A percentile compares a stretch with the other conserved stretches of the same genome.
Evolutionary conservation across 2,888 invertebrate species (phyloP).

Genomic region (Conistra vaccinii): DNA sequence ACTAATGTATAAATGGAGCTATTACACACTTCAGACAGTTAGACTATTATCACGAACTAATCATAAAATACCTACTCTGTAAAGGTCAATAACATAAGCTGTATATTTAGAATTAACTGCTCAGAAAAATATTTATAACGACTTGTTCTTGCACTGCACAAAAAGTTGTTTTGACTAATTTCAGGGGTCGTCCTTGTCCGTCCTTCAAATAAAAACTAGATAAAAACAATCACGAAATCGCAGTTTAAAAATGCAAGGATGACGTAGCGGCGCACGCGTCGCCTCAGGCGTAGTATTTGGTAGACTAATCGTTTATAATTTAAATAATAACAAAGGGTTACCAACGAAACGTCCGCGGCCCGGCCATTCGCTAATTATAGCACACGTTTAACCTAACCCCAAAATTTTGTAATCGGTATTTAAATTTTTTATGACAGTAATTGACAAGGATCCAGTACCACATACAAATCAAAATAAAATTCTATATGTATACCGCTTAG

Average conservation of each 20-base stretch:
- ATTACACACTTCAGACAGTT: slow-evolving; percentile 41
- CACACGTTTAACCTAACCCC: slow-evolving; percentile 64
- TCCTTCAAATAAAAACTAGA: slow-evolving; percentile 74
- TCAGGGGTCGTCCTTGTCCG: slow-evolving; percentile 69
- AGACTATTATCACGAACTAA: slow-evolving; percentile 49
- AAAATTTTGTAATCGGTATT: slow-evolving; percentile 57
- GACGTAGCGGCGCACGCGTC: slow-evolving; percentile 75
- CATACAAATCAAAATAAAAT: slow-evolving; percentile 60
- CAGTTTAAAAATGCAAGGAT: slow-evolving; percentile 76
- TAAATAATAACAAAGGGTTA: slow-evolving; percentile 80
- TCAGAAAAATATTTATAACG: slow-evolving; percentile 45
- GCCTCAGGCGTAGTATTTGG: slow-evolving; percentile 72
- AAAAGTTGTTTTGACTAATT: slow-evolving; percentile 63
- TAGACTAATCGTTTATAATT: slow-evolving; percentile 80
- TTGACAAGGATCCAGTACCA: slow-evolving; percentile 54
- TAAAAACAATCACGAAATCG: slow-evolving; percentile 73
- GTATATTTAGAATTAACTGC: slow-evolving; percentile 33
- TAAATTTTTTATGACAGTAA: slow-evolving; percentile 57
- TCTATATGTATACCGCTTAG: slow-evolving; percentile 46
- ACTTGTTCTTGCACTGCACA: slow-evolving; percentile 44
- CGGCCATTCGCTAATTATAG: slow-evolving; percentile 74
- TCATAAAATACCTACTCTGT: slow-evolving; percentile 31
- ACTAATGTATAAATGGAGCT: slow-evolving; percentile 47
- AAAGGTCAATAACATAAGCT: slow-evolving; percentile 62
- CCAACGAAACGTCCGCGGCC: slow-evolving; percentile 68